Conservation (phyloP, 2,113 vertebrate species). For the Orycteropus afer region DNA sequence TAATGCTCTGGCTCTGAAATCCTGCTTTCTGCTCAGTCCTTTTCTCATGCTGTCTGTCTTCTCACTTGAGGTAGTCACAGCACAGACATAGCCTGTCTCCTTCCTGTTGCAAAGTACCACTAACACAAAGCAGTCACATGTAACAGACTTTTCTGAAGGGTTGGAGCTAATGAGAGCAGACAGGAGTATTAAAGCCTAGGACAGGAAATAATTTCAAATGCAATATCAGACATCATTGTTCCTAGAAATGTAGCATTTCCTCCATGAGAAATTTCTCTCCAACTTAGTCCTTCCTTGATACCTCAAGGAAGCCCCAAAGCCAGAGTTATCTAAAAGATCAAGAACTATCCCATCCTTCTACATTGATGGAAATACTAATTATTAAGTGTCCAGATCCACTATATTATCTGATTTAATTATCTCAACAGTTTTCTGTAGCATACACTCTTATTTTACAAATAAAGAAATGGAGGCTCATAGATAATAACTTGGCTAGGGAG, state of each 20-base stretch:
- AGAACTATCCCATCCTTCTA: background rate
- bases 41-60: background rate
- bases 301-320: background rate
- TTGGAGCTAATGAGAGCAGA: constrained; percentile 50
- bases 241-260: constrained; percentile 37
- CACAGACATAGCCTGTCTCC: constrained; percentile 47
- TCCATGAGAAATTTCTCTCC: background rate
- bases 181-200: constrained; percentile 37
- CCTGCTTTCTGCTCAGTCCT: background rate
- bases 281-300: background rate
- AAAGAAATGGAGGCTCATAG: background rate
- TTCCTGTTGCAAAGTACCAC: background rate
- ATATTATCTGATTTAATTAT: background rate
- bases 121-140: constrained; percentile 60
- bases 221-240: background rate
- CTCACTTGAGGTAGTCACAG: background rate
- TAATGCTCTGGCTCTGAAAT: background rate
- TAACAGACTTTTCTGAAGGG: constrained; percentile 52
- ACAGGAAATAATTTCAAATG: constrained; percentile 68
- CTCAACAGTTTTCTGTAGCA: background rate
- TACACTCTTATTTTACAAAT: background rate
- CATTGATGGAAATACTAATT: background rate
- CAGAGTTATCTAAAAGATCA: background rate
- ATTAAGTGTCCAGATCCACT: background rate
- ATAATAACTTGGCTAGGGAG: background rate